A percentile compares a stretch with the other conserved stretches of the same genome.
phyloP scores from a whole-genome alignment of 2,888 invertebrate species.

The Lasioglossum morio region DNA sequence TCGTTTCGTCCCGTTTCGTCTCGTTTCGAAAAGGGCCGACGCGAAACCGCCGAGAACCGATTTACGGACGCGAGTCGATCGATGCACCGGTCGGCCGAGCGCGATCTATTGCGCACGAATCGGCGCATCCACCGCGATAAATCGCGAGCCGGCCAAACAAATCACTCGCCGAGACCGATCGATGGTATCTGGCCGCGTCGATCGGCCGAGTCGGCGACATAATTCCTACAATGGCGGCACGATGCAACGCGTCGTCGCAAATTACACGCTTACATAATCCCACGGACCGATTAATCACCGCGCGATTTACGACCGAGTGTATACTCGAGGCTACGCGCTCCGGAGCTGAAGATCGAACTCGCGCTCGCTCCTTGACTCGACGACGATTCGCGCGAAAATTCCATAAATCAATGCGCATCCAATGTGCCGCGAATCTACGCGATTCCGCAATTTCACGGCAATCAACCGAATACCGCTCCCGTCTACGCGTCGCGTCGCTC shows the following conservation, averaged over 20 bases:
- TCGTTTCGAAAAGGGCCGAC: background rate
- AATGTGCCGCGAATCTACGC: slow-evolving; percentile 2
- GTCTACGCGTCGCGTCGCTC: background rate
- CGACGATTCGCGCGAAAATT: slow-evolving; percentile 48
- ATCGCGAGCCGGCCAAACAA: slow-evolving; percentile 70
- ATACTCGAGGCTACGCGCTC: slow-evolving; percentile 43
- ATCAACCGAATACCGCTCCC: background rate
- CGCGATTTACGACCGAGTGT: slow-evolving; percentile 75
- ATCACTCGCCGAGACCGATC: slow-evolving; percentile 70
- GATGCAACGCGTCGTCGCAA: slow-evolving; percentile 58
- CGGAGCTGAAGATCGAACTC: background rate
- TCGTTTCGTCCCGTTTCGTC: background rate
- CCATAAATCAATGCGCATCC: slow-evolving; percentile 66
- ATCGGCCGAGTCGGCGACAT: slow-evolving; percentile 57
- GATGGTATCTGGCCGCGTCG: slow-evolving; percentile 69
- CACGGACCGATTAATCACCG: slow-evolving; percentile 78
- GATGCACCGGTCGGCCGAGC: slow-evolving; percentile 35
- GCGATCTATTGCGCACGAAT: slow-evolving; percentile 72
- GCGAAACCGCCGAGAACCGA: slow-evolving; percentile 3
- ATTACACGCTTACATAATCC: slow-evolving; percentile 76
- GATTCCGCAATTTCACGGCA: slow-evolving; percentile 21
- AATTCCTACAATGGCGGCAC: slow-evolving; percentile 64
- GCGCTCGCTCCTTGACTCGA: background rate
- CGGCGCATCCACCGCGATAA: slow-evolving; percentile 66
- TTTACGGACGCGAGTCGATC: slow-evolving; percentile 30